These are phyloP conservation scores for Crotalus viridis DNA, from an alignment of 2,113 vertebrate species.

Conservation along the genomic window DNA sequence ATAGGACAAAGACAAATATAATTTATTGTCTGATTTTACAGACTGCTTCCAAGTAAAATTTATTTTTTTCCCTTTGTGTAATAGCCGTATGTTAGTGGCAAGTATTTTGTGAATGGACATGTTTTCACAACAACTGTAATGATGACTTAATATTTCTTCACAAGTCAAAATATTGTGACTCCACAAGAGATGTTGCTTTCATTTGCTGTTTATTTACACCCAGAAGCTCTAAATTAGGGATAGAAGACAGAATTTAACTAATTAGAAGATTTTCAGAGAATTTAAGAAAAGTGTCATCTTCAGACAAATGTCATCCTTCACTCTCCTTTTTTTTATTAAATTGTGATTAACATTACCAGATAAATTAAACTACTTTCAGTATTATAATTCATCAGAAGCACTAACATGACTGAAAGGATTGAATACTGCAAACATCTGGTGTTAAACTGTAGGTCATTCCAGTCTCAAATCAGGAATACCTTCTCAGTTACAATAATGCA, in stretches of 20 bases:
- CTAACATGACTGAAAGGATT: background rate
- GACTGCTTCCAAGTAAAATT: background rate
- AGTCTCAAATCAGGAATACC: background rate
- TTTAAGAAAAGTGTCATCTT: background rate
- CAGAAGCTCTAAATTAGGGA: background rate
- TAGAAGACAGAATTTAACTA: background rate
- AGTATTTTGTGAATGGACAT: background rate
- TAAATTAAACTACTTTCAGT: background rate
- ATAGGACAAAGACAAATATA: background rate
- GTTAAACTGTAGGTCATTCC: background rate
- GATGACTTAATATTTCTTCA: background rate
- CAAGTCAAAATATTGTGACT: background rate
- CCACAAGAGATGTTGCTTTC: background rate
- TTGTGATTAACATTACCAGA: background rate
- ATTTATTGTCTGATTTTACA: background rate
- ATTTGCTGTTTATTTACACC: background rate
- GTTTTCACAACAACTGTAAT: background rate
- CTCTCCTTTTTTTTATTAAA: background rate
- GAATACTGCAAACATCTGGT: background rate
- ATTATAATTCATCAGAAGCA: background rate
- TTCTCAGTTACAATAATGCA: background rate
- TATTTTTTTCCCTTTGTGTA: background rate
- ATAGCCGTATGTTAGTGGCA: background rate
- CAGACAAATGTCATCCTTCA: background rate
- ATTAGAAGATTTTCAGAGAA: background rate